Evolutionary conservation across 2,113 vertebrate species (phyloP).

Genomic region (Actinemys pallida): DNA sequence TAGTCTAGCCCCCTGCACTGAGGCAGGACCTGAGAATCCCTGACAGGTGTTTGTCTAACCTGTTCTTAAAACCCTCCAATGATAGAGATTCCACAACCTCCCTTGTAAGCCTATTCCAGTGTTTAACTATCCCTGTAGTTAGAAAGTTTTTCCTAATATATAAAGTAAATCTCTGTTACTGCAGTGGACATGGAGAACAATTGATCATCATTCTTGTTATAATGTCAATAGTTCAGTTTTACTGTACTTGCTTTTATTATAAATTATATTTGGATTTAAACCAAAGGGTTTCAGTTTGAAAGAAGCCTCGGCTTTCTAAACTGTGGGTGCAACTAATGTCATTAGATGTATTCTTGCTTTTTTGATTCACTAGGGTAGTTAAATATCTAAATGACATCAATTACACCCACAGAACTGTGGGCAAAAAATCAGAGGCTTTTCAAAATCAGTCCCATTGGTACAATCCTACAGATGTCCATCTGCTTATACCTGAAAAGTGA

Average conservation of each 20-base stretch:
- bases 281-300: neutral
- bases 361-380: neutral
- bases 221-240: neutral
- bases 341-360: neutral
- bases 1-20: neutral
- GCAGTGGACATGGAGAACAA: too few species aligned
- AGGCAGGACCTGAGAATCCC: neutral
- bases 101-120: neutral
- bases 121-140: neutral
- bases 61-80: neutral
- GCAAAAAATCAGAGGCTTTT: neutral
- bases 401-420: neutral
- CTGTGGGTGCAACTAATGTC: neutral
- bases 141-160: neutral
- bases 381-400: neutral
- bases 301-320: neutral
- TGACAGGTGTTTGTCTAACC: neutral
- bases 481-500: conserved; percentile 3
- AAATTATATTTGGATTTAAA: neutral
- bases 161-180: neutral
- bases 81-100: neutral
- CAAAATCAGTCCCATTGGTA: neutral
- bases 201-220: too few species aligned
- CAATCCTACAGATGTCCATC: neutral
- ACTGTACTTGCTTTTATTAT: neutral